phyloP scores from a whole-genome alignment of 2,888 invertebrate genomes.

The Clostera curtula region DNA sequence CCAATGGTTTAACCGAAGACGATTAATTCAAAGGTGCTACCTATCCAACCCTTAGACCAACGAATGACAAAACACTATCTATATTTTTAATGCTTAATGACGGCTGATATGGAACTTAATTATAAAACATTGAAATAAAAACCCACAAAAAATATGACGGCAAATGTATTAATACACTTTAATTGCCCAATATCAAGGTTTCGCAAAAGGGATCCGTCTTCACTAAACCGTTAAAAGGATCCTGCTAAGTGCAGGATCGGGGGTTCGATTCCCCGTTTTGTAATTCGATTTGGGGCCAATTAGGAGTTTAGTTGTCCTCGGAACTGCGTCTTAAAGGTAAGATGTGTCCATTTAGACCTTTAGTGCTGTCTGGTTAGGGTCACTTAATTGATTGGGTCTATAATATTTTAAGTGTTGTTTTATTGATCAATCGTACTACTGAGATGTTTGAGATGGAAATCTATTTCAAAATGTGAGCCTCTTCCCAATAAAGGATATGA shows the following conservation, averaged over 20 bases:
- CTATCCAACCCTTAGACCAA: no score
- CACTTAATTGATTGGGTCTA: not conserved
- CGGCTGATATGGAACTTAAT: no score
- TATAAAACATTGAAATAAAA: no score
- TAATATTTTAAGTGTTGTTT: not conserved
- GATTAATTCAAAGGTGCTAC: no score
- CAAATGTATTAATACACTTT: constrained; percentile 46
- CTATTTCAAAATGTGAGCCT: no score
- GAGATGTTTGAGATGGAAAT: no score
- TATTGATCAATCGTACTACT: no score
- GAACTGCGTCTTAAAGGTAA: constrained; percentile 53
- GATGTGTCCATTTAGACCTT: constrained; percentile 38
- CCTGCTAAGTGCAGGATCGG: constrained; percentile 67
- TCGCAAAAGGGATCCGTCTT: constrained; percentile 61
- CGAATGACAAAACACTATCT: no score
- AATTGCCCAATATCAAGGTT: constrained; percentile 68
- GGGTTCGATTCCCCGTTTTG: constrained; percentile 68
- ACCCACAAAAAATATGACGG: no score
- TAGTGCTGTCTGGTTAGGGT: constrained; percentile 20
- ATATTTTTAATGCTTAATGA: no score
- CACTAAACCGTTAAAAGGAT: constrained; percentile 74
- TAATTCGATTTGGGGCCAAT: constrained; percentile 71
- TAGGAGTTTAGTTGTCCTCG: constrained; percentile 67
- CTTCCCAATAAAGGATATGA: no score
- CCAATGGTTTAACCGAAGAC: no score